Base-by-base conservation (phyloP, 2,113 vertebrate genomes). In the Asarcornis scutulata region DNA sequence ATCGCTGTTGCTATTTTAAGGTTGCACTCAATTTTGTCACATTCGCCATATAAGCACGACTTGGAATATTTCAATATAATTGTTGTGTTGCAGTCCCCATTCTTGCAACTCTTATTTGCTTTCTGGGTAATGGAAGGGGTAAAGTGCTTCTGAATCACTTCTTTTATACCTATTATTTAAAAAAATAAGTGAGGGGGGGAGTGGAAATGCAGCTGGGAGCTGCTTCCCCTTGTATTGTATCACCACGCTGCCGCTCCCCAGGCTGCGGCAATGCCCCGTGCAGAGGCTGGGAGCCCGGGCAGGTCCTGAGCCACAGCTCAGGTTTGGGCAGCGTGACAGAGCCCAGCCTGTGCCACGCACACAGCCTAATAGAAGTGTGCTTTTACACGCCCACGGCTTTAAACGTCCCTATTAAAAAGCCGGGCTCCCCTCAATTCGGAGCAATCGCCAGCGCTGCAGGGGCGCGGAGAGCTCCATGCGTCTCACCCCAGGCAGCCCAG, bases 1-100 rank as follows among this genome's bases (percentile, higher is more conserved):
- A 90, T 66, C 63, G 80, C 72, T 93, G 81, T 77, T 95, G 94
- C 96, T 97, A 91, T 97, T 97, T 97, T 96, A 93, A 96, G 96
- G 77, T 73, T 88, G 77, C 0, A 2, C 83, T 97, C 77, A 44
- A 55, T 95, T 97, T 95, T 93, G 92, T 96, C 94, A 96, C 93
- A 94, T 94, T 93, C 95, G 80, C 92, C 80, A 2, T 79, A 90
- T 86, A 96, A 86, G 94, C 85, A 96, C 22, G 12, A 89, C 87
- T 96, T 94, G 9, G 44, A 94, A 88, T 85, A 93, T 93, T 94
- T 96, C 94, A 73, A 59, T 83, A 42, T 75, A 94, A 96, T 95
- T 94, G 92, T 96, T 96, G 93, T 87, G 85, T 93, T 95, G 91
- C 85, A 81, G 86, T 93, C 85, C 71, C 78, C 72, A 75, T 87